phyloP scores from a whole-genome alignment of 2,888 invertebrate species.

The Saturnia pavonia region DNA sequence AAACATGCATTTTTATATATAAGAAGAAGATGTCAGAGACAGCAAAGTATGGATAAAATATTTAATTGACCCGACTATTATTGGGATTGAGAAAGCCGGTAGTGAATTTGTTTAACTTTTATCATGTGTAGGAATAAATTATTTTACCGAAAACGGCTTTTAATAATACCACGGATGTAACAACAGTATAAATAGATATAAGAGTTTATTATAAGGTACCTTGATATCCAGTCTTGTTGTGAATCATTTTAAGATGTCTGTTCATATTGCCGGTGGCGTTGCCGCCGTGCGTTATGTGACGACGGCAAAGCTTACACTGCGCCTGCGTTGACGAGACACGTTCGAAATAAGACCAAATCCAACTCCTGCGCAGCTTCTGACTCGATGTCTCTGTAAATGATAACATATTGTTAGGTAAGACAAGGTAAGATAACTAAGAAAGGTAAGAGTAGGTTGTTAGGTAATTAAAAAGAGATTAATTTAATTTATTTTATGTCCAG shows the following conservation, averaged over 20 bases:
- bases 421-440: too few relatives aligned
- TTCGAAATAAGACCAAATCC: constrained; percentile 74
- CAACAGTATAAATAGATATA: neutral
- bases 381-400: constrained; percentile 36
- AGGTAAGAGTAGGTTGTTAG: too few relatives aligned
- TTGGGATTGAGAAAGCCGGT: too few relatives aligned
- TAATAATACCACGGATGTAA: neutral
- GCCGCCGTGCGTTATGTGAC: constrained; percentile 72
- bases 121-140: too few relatives aligned
- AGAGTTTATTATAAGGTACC: constrained; percentile 6
- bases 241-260: constrained; percentile 73
- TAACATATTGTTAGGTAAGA: neutral
- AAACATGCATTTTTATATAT: too few relatives aligned
- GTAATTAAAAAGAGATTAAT: too few relatives aligned
- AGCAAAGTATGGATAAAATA: too few relatives aligned
- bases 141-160: too few relatives aligned
- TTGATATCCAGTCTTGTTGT: constrained; percentile 62
- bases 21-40: too few relatives aligned
- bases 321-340: constrained; percentile 60
- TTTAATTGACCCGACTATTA: too few relatives aligned
- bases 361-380: constrained; percentile 61
- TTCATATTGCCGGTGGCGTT: constrained; percentile 78
- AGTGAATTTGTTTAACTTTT: too few relatives aligned
- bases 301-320: constrained; percentile 69
- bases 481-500: too few relatives aligned